Conservation (phyloP, 2,113 vertebrate genomes). For the Sporophila hypoxantha region DNA sequence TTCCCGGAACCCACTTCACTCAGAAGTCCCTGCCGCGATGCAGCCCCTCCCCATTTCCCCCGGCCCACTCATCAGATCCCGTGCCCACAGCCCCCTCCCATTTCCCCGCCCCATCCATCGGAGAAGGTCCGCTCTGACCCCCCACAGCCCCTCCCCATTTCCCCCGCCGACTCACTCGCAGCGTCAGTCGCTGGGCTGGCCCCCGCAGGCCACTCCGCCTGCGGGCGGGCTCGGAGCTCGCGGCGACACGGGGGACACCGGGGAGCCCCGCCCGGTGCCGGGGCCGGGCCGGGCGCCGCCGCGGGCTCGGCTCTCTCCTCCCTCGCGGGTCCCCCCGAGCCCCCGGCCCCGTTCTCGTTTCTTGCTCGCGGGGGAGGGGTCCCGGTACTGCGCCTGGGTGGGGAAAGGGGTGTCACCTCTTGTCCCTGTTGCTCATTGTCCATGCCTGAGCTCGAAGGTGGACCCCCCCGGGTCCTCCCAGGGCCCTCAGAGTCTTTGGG, state of each 20-base stretch:
- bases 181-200: background rate
- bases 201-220: conserved; percentile 58
- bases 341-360: conserved; percentile 58
- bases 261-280: conserved; percentile 48
- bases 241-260: background rate
- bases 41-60: too few relatives aligned
- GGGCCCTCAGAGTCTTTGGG: too few relatives aligned
- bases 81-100: too few relatives aligned
- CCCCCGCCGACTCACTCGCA: background rate
- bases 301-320: conserved; percentile 47
- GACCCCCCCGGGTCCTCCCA: background rate
- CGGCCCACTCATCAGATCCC: too few relatives aligned
- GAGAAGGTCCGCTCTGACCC: too few relatives aligned
- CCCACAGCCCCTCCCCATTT: accelerated
- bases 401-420: background rate
- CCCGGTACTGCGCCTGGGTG: conserved; percentile 54
- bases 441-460: too few relatives aligned
- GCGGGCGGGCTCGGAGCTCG: too few relatives aligned
- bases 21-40: too few relatives aligned
- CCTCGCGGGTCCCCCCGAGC: conserved; percentile 33
- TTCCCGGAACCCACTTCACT: too few relatives aligned
- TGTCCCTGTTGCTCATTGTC: background rate
- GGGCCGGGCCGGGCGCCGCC: conserved; percentile 21
- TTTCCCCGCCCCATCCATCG: too few relatives aligned
- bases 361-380: conserved; percentile 76